Base-by-base conservation (phyloP, 1,140 invertebrate species). In the Papilio machaon region DNA sequence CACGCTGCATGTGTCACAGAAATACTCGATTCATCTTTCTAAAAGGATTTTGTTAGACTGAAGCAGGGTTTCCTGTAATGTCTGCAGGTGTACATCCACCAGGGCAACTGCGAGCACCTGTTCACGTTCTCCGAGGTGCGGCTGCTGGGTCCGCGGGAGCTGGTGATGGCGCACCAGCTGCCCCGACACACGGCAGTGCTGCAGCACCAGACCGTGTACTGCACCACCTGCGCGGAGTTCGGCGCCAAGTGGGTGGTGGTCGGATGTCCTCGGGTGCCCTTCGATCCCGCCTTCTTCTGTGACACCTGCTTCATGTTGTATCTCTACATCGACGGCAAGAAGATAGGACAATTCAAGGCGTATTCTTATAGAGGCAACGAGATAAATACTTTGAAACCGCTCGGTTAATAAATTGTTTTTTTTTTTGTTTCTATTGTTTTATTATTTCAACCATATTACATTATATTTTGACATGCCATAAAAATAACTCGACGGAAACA, bases 101-200 rank as follows among this genome's bases (percentile, higher is more conserved):
- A 98, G 91, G 98, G 98, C n/a, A 96, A 96, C 86, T 99, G 98
- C 94, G 98, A 99, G 91, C 98, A 99, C 92, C 87, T 98, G 1
- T 95, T 99, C 86, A 95, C 97, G 1, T 97, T 99, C 85, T 96
- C 96, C 11, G 97, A 98, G 91, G 95, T 95, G 11, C 96, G 96
- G 77, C 91, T 97, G 0, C 73, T 97, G 35, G 89, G 92, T 77
- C 77, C 88, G 0, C 83, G 84, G 35, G 96, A 97, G 87, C 91
- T 94, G 73, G 87, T 96, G 30, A 80, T 87, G 15, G 73, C 89
- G 11, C 75, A 86, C 17, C 82, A 87, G 49, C 97, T 96, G 93
- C 97, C 97, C 3, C 90, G 90, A 79, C 91, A 96, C 80, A 89
- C 89, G 0, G 90, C 94, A 47, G 83, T 95, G 6, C 94, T 94